Conservation (phyloP, 2,113 vertebrate genomes). For the Laticauda colubrina region DNA sequence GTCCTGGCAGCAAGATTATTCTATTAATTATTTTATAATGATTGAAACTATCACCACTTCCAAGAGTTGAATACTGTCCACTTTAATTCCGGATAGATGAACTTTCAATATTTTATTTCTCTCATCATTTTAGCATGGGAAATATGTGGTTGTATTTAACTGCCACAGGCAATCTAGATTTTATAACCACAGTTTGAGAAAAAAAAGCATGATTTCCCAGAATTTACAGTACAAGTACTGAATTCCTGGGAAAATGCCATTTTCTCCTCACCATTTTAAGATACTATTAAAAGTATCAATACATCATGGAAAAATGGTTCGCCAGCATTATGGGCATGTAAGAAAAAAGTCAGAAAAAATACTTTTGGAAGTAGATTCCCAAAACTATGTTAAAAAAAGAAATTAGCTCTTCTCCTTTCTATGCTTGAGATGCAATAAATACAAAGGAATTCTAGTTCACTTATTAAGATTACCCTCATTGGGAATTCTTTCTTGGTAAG, state of each 20-base stretch:
- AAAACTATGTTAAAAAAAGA: neutral
- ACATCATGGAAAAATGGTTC: neutral
- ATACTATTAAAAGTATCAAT: neutral
- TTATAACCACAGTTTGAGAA: no score
- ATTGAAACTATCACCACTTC: fast-evolving
- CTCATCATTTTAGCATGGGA: neutral
- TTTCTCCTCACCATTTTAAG: neutral
- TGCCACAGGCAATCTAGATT: neutral
- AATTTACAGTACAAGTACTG: neutral
- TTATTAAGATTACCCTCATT: neutral
- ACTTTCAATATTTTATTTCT: neutral
- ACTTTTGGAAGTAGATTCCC: neutral
- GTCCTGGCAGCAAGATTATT: slow-evolving; percentile 3
- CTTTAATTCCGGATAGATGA: neutral
- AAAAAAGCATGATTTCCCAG: neutral
- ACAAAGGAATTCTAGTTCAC: neutral
- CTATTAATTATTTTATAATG: neutral
- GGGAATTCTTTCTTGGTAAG: neutral
- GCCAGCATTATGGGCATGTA: neutral
- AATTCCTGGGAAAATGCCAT: neutral
- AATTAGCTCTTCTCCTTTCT: neutral
- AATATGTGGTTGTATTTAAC: neutral
- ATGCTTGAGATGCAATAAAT: neutral
- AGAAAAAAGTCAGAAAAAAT: neutral
- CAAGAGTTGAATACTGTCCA: neutral